phyloP scores from a whole-genome alignment of 1,140 invertebrate species.

The Meloidogyne floridensis region DNA sequence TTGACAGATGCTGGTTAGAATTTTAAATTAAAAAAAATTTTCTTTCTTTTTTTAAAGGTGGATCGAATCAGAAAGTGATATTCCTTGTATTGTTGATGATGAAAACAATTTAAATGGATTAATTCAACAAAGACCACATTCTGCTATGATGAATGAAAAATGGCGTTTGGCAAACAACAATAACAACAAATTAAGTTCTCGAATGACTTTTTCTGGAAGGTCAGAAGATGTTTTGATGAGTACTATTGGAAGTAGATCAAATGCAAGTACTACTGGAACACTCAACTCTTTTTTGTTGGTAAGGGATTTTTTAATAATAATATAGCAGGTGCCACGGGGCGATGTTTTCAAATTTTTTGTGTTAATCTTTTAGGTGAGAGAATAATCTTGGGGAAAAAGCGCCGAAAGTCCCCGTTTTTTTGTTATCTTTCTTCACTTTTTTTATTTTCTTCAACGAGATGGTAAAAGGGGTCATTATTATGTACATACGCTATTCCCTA shows the following conservation, averaged over 20 bases:
- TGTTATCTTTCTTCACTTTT: too few species aligned
- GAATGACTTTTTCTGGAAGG: not conserved
- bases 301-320: not conserved
- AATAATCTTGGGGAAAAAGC: conserved; percentile 10
- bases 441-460: too few species aligned
- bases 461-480: not conserved
- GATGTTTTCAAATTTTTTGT: too few species aligned
- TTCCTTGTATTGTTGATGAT: not conserved
- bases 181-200: not conserved
- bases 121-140: not conserved
- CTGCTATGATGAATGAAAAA: not conserved
- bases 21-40: too few species aligned
- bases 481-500: not conserved
- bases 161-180: not conserved
- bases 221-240: not conserved
- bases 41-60: not conserved
- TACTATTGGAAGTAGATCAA: not conserved
- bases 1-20: not conserved
- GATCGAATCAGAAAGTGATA: not conserved
- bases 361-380: not conserved
- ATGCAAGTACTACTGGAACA: not conserved
- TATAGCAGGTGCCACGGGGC: too few species aligned
- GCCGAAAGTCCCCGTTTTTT: not conserved
- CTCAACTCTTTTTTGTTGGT: not conserved
- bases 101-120: not conserved